Conservation (phyloP, 1,140 invertebrate genomes). For the Macrotrachela quadricornifera region DNA sequence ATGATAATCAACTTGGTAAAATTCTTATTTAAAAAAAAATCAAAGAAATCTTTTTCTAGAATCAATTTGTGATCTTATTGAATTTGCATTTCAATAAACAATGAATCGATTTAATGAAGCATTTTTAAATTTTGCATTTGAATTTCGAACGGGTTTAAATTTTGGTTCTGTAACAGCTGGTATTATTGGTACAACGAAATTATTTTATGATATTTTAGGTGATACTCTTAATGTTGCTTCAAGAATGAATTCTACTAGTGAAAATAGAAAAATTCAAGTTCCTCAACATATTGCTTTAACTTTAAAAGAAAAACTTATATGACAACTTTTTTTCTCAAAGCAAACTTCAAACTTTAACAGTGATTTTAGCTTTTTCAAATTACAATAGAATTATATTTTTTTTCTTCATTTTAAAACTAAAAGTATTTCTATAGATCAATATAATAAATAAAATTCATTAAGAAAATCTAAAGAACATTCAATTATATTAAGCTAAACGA, state of each 20-base stretch:
- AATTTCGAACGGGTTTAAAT: constrained; percentile 46
- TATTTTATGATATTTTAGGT: constrained; percentile 97
- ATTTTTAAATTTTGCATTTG: constrained; percentile 62
- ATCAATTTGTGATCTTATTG: constrained; percentile 1
- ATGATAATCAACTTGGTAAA: constrained; percentile 31
- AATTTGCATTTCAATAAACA: constrained; percentile 59
- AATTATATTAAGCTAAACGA: too few species aligned
- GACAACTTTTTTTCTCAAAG: too few species aligned
- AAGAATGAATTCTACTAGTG: constrained; percentile 56
- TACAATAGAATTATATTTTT: too few species aligned
- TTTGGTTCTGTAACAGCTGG: constrained; percentile 74
- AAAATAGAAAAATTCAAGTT: constrained; percentile 35
- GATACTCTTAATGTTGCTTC: constrained; percentile 91
- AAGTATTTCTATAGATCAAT: too few species aligned
- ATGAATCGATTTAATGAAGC: constrained; percentile 64
- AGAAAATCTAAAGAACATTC: too few species aligned
- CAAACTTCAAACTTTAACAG: too few species aligned
- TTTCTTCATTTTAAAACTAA: too few species aligned
- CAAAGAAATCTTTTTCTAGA: too few species aligned
- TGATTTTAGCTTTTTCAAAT: too few species aligned
- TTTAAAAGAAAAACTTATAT: constrained; percentile 36
- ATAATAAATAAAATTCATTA: too few species aligned
- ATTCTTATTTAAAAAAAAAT: too few species aligned
- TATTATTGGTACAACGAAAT: constrained; percentile 79
- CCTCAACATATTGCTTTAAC: constrained; percentile 24